phyloP scores from a whole-genome alignment of 2,888 invertebrate genomes.

The Sarcophaga carnaria region DNA sequence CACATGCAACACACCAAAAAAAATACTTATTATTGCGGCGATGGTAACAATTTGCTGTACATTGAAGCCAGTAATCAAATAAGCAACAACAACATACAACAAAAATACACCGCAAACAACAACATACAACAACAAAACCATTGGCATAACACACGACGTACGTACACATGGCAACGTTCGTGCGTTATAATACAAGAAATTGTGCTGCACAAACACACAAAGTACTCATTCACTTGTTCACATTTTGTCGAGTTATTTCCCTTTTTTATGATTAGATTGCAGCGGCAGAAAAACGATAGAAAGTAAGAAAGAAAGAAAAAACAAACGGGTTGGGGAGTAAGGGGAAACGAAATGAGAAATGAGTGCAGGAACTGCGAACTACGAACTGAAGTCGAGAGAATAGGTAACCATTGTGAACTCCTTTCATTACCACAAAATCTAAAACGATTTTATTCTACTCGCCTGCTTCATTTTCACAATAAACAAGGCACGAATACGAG shows the following conservation, averaged over 20 bases:
- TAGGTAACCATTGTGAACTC: conserved; percentile 20
- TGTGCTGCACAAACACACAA: conserved; percentile 21
- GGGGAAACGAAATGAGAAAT: conserved; percentile 37
- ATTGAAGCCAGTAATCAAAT: conserved; percentile 67
- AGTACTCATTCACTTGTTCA: conserved; percentile 23
- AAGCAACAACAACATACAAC: conserved; percentile 13
- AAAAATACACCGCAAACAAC: background rate
- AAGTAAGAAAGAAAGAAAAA: conserved; percentile 7
- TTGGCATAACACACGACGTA: conserved; percentile 10
- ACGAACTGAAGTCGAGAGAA: background rate
- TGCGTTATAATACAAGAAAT: conserved; percentile 55
- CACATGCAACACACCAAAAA: background rate
- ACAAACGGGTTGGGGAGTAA: background rate
- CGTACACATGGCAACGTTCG: conserved; percentile 24
- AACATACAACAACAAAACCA: conserved; percentile 1
- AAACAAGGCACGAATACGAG: background rate
- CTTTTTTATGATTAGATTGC: conserved; percentile 68
- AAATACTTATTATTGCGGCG: conserved; percentile 3
- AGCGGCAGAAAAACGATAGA: conserved; percentile 35
- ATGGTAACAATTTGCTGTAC: conserved; percentile 60
- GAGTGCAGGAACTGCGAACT: background rate
- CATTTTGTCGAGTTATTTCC: conserved; percentile 69
- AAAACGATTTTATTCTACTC: conserved; percentile 1
- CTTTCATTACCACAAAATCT: conserved; percentile 31
- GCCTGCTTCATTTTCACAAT: background rate